These are phyloP conservation scores for Drosophila arawakana DNA, from an alignment of 1,140 invertebrate genomes.

Conservation along the genomic window DNA sequence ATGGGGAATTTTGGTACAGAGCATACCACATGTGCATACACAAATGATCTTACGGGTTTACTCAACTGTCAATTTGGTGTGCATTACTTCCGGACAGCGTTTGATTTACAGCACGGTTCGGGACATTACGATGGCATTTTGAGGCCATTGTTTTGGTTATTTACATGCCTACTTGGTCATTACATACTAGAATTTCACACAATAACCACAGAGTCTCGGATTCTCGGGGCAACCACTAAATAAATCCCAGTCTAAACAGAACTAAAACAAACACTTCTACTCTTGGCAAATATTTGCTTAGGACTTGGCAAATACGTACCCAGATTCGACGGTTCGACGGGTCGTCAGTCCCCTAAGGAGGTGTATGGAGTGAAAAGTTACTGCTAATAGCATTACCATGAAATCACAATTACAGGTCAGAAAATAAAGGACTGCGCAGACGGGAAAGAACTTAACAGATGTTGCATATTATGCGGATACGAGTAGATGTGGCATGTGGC, in stretches of 20 bases:
- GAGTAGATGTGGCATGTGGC: constrained; percentile 10
- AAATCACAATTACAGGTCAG: constrained; percentile 28
- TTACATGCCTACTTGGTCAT: constrained; percentile 72
- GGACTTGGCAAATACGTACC: constrained; percentile 35
- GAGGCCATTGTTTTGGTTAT: constrained; percentile 47
- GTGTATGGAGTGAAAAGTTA: constrained; percentile 57
- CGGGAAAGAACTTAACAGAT: constrained; percentile 2
- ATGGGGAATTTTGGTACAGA: neutral
- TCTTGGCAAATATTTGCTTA: constrained; percentile 68
- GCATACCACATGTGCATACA: neutral
- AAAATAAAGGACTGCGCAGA: neutral
- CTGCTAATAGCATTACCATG: constrained; percentile 60
- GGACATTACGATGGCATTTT: neutral
- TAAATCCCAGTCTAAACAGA: constrained; percentile 64
- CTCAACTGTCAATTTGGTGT: constrained; percentile 1
- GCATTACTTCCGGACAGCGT: constrained; percentile 49
- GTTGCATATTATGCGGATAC: constrained; percentile 10
- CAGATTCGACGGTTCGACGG: constrained; percentile 6
- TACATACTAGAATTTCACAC: constrained; percentile 73
- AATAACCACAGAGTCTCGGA: constrained; percentile 59
- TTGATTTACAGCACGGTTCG: constrained; percentile 24
- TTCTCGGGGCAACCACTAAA: constrained; percentile 15
- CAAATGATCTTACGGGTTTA: constrained; percentile 4
- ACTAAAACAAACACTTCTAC: constrained; percentile 59
- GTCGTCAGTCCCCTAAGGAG: constrained; percentile 57